phyloP scores from a whole-genome alignment of 2,888 invertebrate genomes.

The Octodonta nipae region DNA sequence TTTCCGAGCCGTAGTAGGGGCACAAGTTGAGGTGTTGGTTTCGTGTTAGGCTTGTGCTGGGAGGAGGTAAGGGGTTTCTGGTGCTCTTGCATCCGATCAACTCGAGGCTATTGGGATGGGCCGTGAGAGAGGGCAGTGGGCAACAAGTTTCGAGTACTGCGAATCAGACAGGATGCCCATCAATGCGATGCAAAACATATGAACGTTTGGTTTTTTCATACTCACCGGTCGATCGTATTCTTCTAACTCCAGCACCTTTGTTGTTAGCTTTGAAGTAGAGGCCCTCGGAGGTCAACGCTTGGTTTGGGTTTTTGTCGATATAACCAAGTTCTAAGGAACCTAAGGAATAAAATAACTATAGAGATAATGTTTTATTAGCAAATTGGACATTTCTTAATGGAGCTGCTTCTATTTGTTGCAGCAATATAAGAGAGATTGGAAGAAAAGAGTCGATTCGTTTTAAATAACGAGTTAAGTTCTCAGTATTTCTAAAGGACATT shows the following conservation, averaged over 20 bases:
- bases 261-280: constrained; percentile 30
- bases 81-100: constrained; percentile 32
- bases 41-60: constrained; percentile 54
- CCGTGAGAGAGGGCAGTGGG: constrained; percentile 53
- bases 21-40: constrained; percentile 55
- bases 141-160: constrained; percentile 56
- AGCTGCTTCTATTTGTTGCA: too few species aligned
- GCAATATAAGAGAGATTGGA: too few species aligned
- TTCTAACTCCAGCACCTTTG: constrained; percentile 41
- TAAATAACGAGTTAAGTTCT: too few species aligned
- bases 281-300: constrained; percentile 28
- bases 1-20: constrained; percentile 52
- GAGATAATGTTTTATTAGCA: too few species aligned
- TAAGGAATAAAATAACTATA: constrained; percentile 16
- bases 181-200: not conserved
- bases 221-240: constrained; percentile 50
- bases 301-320: constrained; percentile 35
- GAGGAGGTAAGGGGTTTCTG: constrained; percentile 57
- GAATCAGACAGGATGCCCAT: not conserved
- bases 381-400: too few species aligned
- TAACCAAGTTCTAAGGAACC: constrained; percentile 44
- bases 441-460: too few species aligned
- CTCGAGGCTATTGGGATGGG: constrained; percentile 49
- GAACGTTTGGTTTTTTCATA: not conserved
- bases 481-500: too few species aligned